Evolutionary conservation across 37 sponge, comb jelly and placozoan species (phyloP).

Genomic region (Ephydatia muelleri): DNA sequence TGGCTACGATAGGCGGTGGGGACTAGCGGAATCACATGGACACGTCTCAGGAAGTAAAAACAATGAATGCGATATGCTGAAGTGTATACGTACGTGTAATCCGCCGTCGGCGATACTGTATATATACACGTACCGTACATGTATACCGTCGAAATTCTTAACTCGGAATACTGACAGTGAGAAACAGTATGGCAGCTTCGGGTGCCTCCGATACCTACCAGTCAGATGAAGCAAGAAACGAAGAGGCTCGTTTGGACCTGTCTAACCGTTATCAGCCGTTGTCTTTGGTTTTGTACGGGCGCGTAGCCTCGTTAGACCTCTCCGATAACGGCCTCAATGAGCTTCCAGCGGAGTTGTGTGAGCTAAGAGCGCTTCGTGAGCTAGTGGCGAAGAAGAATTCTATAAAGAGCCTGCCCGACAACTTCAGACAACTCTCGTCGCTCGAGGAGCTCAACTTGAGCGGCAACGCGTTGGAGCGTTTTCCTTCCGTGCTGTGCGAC

Average conservation of each 20-base stretch:
- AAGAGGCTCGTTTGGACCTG: slow-evolving; percentile 8
- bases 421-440: slow-evolving; percentile 19
- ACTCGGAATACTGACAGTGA: no score
- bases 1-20: background rate
- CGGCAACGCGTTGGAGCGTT: slow-evolving; percentile 67
- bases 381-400: slow-evolving; percentile 40
- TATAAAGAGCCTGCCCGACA: slow-evolving; percentile 56
- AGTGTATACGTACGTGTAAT: background rate
- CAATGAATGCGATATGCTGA: background rate
- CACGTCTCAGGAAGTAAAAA: background rate
- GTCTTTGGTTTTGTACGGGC: background rate
- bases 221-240: background rate
- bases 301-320: slow-evolving; percentile 26
- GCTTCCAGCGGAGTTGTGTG: slow-evolving; percentile 37
- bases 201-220: background rate
- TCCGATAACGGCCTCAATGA: slow-evolving; percentile 36
- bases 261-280: slow-evolving; percentile 1
- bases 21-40: background rate
- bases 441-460: slow-evolving; percentile 65
- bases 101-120: no score
- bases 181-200: background rate
- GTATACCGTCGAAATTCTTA: no score
- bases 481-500: slow-evolving; percentile 51
- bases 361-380: slow-evolving; percentile 7
- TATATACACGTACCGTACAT: no score